phyloP scores from a whole-genome alignment of 1,140 invertebrate genomes.

The Drosophila equinoxialis region DNA sequence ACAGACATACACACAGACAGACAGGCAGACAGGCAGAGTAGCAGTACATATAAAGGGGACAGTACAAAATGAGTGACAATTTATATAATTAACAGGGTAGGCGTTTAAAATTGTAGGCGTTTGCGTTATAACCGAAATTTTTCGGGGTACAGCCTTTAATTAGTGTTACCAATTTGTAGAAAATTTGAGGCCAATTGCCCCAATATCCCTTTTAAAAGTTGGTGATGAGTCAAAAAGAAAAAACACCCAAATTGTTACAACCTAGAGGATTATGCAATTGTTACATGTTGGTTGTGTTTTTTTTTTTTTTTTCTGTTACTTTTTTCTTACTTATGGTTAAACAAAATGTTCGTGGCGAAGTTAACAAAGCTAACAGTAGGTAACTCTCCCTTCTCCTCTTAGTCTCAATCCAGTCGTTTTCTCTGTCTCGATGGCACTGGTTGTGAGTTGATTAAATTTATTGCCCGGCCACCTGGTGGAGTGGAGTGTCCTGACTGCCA shows the following conservation, averaged over 20 bases:
- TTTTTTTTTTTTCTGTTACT: background rate
- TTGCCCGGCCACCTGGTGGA: constrained; percentile 7
- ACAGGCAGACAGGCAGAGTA: too few relatives aligned
- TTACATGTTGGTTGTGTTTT: background rate
- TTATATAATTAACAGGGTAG: constrained; percentile 54
- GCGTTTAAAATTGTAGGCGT: constrained; percentile 23
- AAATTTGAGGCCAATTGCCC: constrained; percentile 27
- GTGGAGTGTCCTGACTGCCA: background rate
- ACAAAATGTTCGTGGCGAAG: constrained; percentile 10
- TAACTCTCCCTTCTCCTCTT: background rate
- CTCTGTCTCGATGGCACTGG: background rate
- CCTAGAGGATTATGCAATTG: constrained; percentile 9
- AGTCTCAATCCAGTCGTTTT: background rate
- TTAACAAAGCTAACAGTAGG: constrained; percentile 2
- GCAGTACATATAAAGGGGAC: constrained; percentile 11
- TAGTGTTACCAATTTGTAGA: constrained; percentile 16
- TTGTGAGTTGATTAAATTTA: constrained; percentile 14
- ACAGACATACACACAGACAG: background rate
- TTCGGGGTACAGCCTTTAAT: constrained; percentile 17
- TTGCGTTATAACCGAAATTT: constrained; percentile 38
- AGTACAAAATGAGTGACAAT: constrained; percentile 56
- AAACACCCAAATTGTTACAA: background rate
- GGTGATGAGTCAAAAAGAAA: background rate
- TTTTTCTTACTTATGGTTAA: background rate
- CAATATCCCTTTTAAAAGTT: background rate